Evolutionary conservation across 2,888 invertebrate species (phyloP), one percentile per base, ranked within the genome.

Genomic region (Iphiclides podalirius): DNA sequence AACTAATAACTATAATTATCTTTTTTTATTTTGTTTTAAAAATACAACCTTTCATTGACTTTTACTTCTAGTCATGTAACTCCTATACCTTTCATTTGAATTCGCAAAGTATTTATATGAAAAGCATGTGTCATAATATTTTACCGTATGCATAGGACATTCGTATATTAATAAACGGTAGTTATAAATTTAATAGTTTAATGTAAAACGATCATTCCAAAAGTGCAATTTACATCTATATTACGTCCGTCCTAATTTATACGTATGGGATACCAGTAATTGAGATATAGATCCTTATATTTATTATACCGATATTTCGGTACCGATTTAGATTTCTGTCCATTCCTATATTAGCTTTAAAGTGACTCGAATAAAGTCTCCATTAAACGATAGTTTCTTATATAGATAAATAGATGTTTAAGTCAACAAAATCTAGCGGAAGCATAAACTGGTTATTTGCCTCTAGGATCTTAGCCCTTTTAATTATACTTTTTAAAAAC

Each of bases 221-320:
- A 66, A 66, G 65, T 65, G 65, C 64, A 65, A 65, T 65, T 60
- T 59, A 52, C 50, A 43, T 35, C 40, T n/a, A 3, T 31, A 50
- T 36, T 41, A 20, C 43, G 35, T 66, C 61, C 64, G 64, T 65
- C 63, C 65, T 46, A 11, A 31, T 14, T 16, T 37, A 40, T 12
- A 28, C 34, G n/a, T 31, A 20, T 31, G 36, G 38, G 15, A 35
- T 33, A 36, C 20, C 14, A 40, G 12, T 40, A 11, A 26, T 41
- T 44, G 53, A 40, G 26, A 34, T 26, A 28, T 40, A 23, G 20
- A 17, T 37, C n/a, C n/a, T n/a, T n/a, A n/a, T n/a, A n/a, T n/a
- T n/a, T n/a, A n/a, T n/a, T n/a, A n/a, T n/a, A n/a, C n/a, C n/a
- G n/a, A 34, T 31, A 28, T 52, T 46, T 51, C 2, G 20, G 23